Percentiles rank a stretch among this genome's conserved stretches.
Evolutionary conservation across 1,140 invertebrate species (phyloP).

Genomic region (Trichoplusia ni): DNA sequence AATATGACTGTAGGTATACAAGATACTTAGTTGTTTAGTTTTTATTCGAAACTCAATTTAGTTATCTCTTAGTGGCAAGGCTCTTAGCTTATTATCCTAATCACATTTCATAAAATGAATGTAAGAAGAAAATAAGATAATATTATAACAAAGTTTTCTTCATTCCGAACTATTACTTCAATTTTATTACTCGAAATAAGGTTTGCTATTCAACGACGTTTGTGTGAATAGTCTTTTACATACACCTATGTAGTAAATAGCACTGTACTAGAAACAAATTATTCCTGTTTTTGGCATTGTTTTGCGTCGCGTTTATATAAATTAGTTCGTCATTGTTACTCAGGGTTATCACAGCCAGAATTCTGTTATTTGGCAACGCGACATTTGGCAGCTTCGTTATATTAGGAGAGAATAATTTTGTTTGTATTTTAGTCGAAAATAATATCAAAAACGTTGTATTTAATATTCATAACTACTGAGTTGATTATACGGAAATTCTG

Average conservation of each 20-base stretch:
- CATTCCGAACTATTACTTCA: no score
- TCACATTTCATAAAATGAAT: no score
- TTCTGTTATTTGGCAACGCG: not conserved
- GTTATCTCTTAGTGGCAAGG: no score
- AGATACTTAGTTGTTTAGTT: no score
- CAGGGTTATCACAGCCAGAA: constrained; percentile 15
- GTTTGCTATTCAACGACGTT: not conserved
- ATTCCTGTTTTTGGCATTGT: constrained; percentile 15
- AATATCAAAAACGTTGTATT: no score
- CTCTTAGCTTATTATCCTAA: no score
- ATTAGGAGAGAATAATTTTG: not conserved
- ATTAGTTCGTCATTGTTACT: constrained; percentile 10
- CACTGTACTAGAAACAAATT: constrained; percentile 4
- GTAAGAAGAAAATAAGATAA: no score
- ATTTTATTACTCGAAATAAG: not conserved
- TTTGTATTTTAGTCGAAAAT: not conserved
- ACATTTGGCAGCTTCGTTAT: constrained; percentile 4
- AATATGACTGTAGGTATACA: no score
- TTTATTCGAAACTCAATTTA: no score
- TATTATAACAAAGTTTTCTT: no score
- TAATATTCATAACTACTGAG: no score
- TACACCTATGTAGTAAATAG: not conserved
- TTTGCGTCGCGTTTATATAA: constrained; percentile 12
- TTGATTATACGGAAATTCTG: no score
- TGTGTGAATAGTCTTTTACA: not conserved